Percentiles rank a stretch among this genome's conserved stretches.
Evolutionary conservation across 2,797 vertebrate species (phyloP).

Genomic region (Bovichtus variegatus): DNA sequence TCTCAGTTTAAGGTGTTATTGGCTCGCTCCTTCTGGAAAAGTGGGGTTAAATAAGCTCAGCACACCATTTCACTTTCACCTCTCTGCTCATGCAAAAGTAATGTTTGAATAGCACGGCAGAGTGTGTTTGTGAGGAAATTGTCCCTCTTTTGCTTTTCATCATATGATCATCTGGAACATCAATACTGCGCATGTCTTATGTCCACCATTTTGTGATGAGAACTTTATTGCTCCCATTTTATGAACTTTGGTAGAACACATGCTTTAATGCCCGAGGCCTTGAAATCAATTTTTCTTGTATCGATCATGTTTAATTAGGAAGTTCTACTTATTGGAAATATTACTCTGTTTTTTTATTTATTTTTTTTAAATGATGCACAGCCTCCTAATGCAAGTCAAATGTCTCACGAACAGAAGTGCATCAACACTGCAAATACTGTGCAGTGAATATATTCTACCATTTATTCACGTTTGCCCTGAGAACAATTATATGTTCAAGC

Average conservation of each 20-base stretch:
- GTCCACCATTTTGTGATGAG: slow-evolving; percentile 82
- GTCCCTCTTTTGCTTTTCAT: slow-evolving; percentile 27
- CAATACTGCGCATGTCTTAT: slow-evolving; percentile 67
- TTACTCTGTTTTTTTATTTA: rapidly evolving
- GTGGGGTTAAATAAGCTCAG: slow-evolving; percentile 38
- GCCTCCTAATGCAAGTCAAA: neutral
- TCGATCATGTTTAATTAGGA: neutral
- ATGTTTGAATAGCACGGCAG: slow-evolving; percentile 12
- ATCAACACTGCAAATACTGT: neutral
- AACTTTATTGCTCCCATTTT: slow-evolving; percentile 78
- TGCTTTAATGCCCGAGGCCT: slow-evolving; percentile 13
- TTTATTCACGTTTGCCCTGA: slow-evolving; percentile 30
- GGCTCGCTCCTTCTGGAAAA: slow-evolving; percentile 17
- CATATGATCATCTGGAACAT: slow-evolving; percentile 36
- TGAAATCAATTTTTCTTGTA: slow-evolving; percentile 6
- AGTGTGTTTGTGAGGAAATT: slow-evolving; percentile 8
- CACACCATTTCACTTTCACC: slow-evolving; percentile 8
- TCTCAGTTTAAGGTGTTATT: neutral
- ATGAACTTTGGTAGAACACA: slow-evolving; percentile 34
- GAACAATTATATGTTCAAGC: slow-evolving; percentile 25
- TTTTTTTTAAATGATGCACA: neutral
- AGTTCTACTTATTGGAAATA: neutral
- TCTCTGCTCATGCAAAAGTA: slow-evolving; percentile 18
- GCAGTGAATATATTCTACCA: slow-evolving; percentile 9
- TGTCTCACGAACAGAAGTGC: neutral